These are phyloP conservation scores for Panthera uncia DNA, from an alignment of 2,113 vertebrate species.

Conservation along the genomic window DNA sequence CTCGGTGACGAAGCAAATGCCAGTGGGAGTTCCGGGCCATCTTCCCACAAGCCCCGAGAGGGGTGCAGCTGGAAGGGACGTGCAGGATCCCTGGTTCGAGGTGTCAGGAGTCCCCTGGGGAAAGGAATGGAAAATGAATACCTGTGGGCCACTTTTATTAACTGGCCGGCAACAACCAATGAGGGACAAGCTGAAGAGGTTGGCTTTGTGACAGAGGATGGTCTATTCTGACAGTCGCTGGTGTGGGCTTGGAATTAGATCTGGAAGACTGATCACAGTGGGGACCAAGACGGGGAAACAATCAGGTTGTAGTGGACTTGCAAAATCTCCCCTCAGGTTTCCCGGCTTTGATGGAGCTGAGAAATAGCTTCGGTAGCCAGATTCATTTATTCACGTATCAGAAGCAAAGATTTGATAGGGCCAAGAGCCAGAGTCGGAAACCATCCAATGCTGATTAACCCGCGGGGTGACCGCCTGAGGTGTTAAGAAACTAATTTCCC, in stretches of 20 bases:
- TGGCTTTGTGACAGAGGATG: neutral
- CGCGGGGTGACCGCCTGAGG: neutral
- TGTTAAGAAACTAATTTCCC: conserved; percentile 51
- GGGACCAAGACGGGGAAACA: conserved; percentile 17
- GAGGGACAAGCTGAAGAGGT: neutral
- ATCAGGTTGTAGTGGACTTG: conserved; percentile 45
- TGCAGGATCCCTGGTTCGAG: neutral
- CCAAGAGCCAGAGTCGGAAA: neutral
- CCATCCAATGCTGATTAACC: conserved; percentile 41
- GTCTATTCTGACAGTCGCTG: neutral
- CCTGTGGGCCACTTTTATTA: neutral
- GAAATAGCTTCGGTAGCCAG: conserved; percentile 42
- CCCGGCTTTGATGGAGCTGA: conserved; percentile 49
- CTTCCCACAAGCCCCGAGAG: accelerated
- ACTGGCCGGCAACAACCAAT: neutral
- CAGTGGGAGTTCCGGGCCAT: neutral
- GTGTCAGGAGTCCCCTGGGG: neutral
- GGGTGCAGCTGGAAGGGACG: neutral
- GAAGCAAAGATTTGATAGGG: conserved; percentile 2
- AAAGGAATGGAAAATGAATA: neutral
- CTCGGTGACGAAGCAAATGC: neutral
- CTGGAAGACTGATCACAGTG: neutral
- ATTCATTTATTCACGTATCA: conserved; percentile 14
- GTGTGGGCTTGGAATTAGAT: neutral
- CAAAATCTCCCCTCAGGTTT: conserved; percentile 52